Conservation (phyloP, 2,113 vertebrate genomes). For the Procapra przewalskii region DNA sequence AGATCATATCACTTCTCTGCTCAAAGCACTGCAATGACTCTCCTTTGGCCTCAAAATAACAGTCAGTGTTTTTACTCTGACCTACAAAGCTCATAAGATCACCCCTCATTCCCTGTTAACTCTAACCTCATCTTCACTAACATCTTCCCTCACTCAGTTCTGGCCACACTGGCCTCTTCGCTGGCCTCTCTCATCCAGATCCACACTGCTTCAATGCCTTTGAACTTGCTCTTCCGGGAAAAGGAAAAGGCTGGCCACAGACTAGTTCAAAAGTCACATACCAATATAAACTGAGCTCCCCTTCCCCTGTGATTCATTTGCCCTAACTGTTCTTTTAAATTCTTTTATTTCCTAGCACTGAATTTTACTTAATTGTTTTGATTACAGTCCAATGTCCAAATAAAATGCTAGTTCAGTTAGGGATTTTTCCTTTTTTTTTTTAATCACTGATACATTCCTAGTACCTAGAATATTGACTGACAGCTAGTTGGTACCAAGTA, state of each 20-base stretch:
- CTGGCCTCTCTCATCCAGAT: neutral
- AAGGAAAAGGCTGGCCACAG: neutral
- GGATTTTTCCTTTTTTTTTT: neutral
- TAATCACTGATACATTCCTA: neutral
- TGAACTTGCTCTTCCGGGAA: neutral
- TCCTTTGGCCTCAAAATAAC: neutral
- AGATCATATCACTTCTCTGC: neutral
- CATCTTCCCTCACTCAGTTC: neutral
- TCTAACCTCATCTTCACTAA: neutral
- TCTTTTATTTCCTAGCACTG: neutral
- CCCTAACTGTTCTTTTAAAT: neutral
- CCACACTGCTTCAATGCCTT: neutral
- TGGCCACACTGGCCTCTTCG: neutral
- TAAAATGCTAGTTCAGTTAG: neutral
- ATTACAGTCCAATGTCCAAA: neutral
- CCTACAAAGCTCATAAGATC: neutral
- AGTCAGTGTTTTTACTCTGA: neutral
- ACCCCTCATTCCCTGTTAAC: neutral
- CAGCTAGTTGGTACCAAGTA: neutral
- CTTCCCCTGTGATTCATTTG: neutral
- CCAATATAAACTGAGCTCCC: neutral
- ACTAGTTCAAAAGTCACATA: neutral
- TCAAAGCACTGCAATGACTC: neutral
- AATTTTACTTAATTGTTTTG: neutral
- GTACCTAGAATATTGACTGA: neutral